These are phyloP conservation scores for Hydroisotoma schaefferi DNA, from an alignment of 2,888 invertebrate species.

Conservation along the genomic window DNA sequence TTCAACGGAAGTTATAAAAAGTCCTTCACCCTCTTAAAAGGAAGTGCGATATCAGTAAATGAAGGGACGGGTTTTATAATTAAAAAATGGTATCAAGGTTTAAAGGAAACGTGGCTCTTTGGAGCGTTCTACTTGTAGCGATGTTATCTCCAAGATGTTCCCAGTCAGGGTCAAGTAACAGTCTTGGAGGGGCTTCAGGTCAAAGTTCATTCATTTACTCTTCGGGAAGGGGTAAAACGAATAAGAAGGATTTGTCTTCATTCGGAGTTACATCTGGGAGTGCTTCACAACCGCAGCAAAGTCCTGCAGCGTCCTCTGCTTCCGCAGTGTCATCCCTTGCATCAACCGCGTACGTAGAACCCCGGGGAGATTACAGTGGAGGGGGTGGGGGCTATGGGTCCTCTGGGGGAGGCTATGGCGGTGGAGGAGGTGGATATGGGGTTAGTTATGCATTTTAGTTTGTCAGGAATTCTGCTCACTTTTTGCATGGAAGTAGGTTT, in stretches of 20 bases:
- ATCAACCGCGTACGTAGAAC: conserved; percentile 24
- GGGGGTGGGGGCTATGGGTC: conserved; percentile 15
- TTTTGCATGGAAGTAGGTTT: too few relatives aligned
- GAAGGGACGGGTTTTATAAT: too few relatives aligned
- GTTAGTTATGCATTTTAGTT: too few relatives aligned
- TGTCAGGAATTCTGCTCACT: too few relatives aligned
- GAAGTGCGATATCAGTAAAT: too few relatives aligned
- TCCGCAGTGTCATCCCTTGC: conserved; percentile 13
- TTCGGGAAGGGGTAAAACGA: conserved; percentile 4
- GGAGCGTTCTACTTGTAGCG: neutral
- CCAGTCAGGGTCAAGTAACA: neutral
- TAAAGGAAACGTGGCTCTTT: too few relatives aligned
- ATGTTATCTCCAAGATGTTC: neutral
- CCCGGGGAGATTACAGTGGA: conserved; percentile 29
- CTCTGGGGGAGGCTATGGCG: conserved; percentile 9
- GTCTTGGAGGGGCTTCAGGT: neutral
- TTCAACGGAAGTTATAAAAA: too few relatives aligned
- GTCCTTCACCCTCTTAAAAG: too few relatives aligned
- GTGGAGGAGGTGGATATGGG: conserved; percentile 10
- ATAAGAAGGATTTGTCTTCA: conserved; percentile 10
- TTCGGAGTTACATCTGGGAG: neutral
- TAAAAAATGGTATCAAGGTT: too few relatives aligned
- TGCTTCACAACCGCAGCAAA: neutral
- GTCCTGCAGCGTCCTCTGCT: neutral
- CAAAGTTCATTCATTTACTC: conserved; percentile 7